These are phyloP conservation scores for Pseudopipra pipra DNA, from an alignment of 2,113 vertebrate species.

Conservation along the genomic window DNA sequence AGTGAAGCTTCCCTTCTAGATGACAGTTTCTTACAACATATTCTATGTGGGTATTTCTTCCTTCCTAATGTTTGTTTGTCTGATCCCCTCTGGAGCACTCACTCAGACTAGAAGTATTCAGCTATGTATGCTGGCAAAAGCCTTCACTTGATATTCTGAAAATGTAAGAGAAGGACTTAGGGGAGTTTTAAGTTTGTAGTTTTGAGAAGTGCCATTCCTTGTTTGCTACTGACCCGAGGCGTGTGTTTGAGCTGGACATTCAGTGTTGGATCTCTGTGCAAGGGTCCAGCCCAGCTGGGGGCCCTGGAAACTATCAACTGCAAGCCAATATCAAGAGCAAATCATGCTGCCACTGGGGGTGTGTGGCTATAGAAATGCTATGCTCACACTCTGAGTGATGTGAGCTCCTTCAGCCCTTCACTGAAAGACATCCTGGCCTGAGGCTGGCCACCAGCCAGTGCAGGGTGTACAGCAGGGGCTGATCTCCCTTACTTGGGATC, in stretches of 20 bases:
- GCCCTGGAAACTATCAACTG: background rate
- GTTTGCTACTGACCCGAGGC: background rate
- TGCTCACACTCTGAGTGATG: background rate
- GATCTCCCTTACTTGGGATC: background rate
- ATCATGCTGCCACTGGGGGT: background rate
- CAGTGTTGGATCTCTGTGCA: background rate
- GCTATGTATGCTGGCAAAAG: background rate
- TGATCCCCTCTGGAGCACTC: background rate
- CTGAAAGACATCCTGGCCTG: background rate
- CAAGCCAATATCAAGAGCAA: background rate
- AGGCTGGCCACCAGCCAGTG: background rate
- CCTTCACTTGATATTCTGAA: background rate
- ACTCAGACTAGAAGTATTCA: background rate
- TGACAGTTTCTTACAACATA: background rate
- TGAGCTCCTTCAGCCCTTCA: background rate
- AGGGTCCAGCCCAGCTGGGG: background rate
- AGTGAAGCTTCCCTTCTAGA: background rate
- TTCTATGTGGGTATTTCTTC: background rate
- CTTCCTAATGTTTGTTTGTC: background rate
- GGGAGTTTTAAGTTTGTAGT: background rate
- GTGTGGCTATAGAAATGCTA: background rate
- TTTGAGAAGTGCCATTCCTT: background rate
- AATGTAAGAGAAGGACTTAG: background rate
- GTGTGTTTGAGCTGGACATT: background rate
- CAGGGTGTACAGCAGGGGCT: background rate